phyloP scores from a whole-genome alignment of 1,140 invertebrate species.

The Octopus bimaculoides region DNA sequence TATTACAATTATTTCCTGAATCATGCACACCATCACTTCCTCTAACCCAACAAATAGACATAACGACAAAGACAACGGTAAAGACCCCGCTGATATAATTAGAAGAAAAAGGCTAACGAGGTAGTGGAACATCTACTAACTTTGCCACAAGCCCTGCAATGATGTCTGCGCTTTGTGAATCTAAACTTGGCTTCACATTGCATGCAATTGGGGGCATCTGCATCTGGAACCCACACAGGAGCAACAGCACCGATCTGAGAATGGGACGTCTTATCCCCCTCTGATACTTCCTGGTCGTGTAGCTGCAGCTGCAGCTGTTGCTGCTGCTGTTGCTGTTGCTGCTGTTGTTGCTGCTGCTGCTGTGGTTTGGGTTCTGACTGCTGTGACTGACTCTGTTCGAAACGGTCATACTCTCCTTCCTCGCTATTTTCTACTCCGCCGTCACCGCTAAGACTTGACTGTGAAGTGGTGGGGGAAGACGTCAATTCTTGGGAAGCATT shows the following conservation, averaged over 20 bases:
- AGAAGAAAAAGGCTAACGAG: no score
- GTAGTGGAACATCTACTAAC: constrained; percentile 48
- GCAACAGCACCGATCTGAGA: constrained; percentile 46
- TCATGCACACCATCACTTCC: neutral
- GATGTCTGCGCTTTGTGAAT: constrained; percentile 89
- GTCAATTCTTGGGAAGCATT: neutral
- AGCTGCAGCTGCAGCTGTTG: constrained; percentile 13
- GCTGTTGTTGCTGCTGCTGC: neutral
- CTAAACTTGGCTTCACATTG: constrained; percentile 88
- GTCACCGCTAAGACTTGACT: constrained; percentile 3
- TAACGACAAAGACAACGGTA: neutral
- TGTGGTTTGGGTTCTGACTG: neutral
- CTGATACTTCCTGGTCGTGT: neutral
- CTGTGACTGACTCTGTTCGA: neutral
- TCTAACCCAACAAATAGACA: neutral
- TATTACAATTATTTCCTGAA: no score
- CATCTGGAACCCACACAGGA: constrained; percentile 76
- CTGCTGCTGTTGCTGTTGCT: constrained; percentile 16
- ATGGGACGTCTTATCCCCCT: constrained; percentile 23
- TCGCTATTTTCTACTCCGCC: neutral
- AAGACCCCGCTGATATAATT: no score
- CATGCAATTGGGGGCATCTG: constrained; percentile 86
- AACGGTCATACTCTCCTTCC: constrained; percentile 12
- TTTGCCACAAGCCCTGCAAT: constrained; percentile 88
- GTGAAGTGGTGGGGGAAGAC: neutral